Percentiles rank a stretch among this genome's conserved stretches.
These are phyloP conservation scores for Pardosa pseudoannulata DNA, from an alignment of 2,888 invertebrate species.

Conservation along the genomic window DNA sequence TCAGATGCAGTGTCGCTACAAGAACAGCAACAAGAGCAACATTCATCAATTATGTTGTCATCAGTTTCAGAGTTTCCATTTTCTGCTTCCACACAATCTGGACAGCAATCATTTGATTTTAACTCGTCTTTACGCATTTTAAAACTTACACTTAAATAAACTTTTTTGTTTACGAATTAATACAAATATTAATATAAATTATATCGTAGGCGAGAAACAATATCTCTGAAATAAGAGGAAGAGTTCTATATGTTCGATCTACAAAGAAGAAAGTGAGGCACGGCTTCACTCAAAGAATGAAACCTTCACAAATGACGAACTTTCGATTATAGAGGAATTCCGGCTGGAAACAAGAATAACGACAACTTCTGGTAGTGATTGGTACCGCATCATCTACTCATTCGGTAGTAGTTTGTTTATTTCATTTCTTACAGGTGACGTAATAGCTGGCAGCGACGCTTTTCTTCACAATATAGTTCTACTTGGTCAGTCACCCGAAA, in stretches of 20 bases:
- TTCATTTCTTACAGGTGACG: constrained; percentile 28
- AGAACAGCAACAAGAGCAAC: constrained; percentile 42
- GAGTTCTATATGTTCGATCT: not conserved
- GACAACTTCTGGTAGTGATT: constrained; percentile 28
- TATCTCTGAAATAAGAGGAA: not conserved
- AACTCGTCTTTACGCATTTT: constrained; percentile 21
- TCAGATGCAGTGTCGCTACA: constrained; percentile 4
- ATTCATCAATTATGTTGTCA: constrained; percentile 8
- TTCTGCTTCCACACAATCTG: constrained; percentile 38
- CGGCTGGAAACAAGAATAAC: constrained; percentile 32
- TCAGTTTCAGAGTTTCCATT: not conserved
- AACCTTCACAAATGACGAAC: constrained; percentile 3
- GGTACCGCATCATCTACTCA: constrained; percentile 48
- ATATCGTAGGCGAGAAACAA: not conserved
- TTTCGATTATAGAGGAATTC: constrained; percentile 42
- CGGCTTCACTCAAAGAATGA: constrained; percentile 4
- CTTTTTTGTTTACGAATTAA: not conserved
- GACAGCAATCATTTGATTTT: constrained; percentile 14
- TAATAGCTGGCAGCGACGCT: constrained; percentile 35
- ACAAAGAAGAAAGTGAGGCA: not conserved
- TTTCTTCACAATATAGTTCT: constrained; percentile 29
- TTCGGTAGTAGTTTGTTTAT: constrained; percentile 22
- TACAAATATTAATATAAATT: not conserved
- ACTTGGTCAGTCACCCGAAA: constrained; percentile 47
- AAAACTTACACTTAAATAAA: not conserved